Conservation (phyloP, 2,888 invertebrate genomes). For the Diloba caeruleocephala region DNA sequence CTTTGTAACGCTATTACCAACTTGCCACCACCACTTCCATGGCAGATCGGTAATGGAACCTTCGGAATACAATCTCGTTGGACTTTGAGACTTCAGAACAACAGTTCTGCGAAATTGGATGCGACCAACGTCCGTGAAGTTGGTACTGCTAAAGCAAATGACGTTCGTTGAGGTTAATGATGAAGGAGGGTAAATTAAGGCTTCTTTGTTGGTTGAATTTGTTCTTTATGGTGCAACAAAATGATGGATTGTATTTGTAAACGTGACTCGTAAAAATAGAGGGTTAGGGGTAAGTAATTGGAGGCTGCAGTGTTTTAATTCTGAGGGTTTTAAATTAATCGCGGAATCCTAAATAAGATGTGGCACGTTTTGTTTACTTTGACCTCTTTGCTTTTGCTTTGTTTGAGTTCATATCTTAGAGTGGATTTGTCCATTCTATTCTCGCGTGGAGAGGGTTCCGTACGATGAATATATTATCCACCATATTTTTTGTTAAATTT, state of each 20-base stretch:
- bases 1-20: slow-evolving; percentile 73
- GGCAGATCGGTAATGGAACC: slow-evolving; percentile 60
- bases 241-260: slow-evolving; percentile 25
- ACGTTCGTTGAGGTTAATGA: neutral
- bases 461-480: too few species aligned
- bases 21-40: slow-evolving; percentile 57
- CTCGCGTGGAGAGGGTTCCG: too few species aligned
- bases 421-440: too few species aligned
- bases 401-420: too few species aligned
- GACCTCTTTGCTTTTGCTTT: too few species aligned
- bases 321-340: neutral
- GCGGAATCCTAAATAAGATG: neutral
- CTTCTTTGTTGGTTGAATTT: slow-evolving; percentile 16
- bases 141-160: slow-evolving; percentile 4
- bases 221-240: slow-evolving; percentile 17
- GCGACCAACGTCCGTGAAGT: slow-evolving; percentile 49
- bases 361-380: too few species aligned
- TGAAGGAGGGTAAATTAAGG: slow-evolving; percentile 6
- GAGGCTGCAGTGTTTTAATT: slow-evolving; percentile 14
- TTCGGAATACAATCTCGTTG: slow-evolving; percentile 62
- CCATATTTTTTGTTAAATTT: too few species aligned
- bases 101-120: slow-evolving; percentile 48
- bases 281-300: neutral
- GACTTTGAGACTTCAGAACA: slow-evolving; percentile 40
- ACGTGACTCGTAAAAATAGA: slow-evolving; percentile 16